phyloP scores from a whole-genome alignment of 2,888 invertebrate genomes.

The Malthinus flaveolus region DNA sequence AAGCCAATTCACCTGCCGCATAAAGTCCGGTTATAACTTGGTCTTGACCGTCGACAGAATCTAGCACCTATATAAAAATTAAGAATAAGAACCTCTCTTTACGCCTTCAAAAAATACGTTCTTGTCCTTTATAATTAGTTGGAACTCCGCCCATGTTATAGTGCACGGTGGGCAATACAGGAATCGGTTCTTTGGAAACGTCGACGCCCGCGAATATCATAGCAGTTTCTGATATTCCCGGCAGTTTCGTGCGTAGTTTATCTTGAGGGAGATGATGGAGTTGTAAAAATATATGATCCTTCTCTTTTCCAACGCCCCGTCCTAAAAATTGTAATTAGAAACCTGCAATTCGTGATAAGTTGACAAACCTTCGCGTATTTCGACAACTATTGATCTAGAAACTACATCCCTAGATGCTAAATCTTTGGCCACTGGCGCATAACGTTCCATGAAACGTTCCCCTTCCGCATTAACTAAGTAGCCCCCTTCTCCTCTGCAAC shows the following conservation, averaged over 20 bases:
- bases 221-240: conserved; percentile 98
- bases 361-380: conserved; percentile 84
- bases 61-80: conserved; percentile 60
- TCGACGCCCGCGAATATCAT: conserved; percentile 99
- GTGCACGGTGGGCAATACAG: conserved; percentile 98
- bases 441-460: conserved; percentile 98
- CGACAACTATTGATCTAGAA: conserved; percentile 95
- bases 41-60: conserved; percentile 64
- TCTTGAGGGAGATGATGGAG: conserved; percentile 96
- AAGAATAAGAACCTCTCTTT: not conserved
- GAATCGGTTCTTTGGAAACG: conserved; percentile 98
- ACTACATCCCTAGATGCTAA: conserved; percentile 98
- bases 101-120: conserved; percentile 42
- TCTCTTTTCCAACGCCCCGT: conserved; percentile 93
- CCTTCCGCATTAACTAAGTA: conserved; percentile 95
- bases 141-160: conserved; percentile 99
- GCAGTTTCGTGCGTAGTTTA: conserved; percentile 79
- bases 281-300: conserved; percentile 94
- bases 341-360: too few species aligned
- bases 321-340: conserved; percentile 46
- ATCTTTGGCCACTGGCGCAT: conserved; percentile 99
- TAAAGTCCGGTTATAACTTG: conserved; percentile 85
- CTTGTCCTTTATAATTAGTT: conserved; percentile 96
- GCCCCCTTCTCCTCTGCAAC: conserved; percentile 97
- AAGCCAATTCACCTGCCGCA: conserved; percentile 93